Conservation (phyloP, 1,140 invertebrate genomes). For the Heliconius congener region DNA sequence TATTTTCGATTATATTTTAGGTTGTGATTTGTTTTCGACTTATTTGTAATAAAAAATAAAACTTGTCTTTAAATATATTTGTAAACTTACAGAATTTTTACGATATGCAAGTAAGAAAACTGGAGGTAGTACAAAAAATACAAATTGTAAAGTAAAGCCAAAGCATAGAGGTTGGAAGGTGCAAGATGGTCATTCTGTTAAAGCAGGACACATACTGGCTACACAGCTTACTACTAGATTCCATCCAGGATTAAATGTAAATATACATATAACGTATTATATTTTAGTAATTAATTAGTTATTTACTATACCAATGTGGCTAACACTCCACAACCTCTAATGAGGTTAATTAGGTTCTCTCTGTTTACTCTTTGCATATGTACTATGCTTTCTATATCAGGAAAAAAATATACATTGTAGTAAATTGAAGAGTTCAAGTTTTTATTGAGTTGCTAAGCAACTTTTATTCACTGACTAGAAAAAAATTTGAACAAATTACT, state of each 20-base stretch:
- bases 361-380: no score
- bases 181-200: constrained; percentile 85
- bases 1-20: neutral
- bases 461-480: no score
- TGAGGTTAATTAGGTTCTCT: no score
- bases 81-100: constrained; percentile 62
- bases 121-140: constrained; percentile 85
- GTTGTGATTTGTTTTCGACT: neutral
- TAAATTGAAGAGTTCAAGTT: no score
- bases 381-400: no score
- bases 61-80: neutral
- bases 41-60: neutral
- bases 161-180: constrained; percentile 88
- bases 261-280: neutral
- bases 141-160: constrained; percentile 83
- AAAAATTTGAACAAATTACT: no score
- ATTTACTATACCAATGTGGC: no score
- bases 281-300: no score
- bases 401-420: no score
- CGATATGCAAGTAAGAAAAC: constrained; percentile 87
- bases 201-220: constrained; percentile 85
- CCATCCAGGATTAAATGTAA: constrained; percentile 91
- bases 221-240: constrained; percentile 86
- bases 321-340: no score
- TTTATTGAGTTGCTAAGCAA: no score